Evolutionary conservation across 2,113 vertebrate species (phyloP).

Genomic region (Amia ocellicauda): DNA sequence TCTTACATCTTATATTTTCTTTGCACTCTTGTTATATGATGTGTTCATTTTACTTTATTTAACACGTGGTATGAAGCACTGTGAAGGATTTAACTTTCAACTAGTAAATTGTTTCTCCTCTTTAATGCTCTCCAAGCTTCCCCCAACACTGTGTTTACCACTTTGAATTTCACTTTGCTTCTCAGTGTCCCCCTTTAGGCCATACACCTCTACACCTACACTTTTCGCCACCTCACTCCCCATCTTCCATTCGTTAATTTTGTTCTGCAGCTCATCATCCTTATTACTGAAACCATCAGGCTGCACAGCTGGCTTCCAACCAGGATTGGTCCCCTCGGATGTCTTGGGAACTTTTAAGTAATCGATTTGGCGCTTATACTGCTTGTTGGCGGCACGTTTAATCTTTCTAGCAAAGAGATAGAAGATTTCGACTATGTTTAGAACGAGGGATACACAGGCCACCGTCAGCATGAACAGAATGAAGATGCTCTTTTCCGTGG

Average conservation of each 20-base stretch:
- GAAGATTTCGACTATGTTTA: constrained; percentile 65
- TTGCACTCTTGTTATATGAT: too few relatives aligned
- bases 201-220: too few relatives aligned
- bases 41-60: too few relatives aligned
- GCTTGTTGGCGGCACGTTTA: constrained; percentile 31
- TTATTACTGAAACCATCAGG: background rate
- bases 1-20: too few relatives aligned
- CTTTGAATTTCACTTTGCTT: too few relatives aligned
- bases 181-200: too few relatives aligned
- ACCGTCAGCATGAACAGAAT: constrained; percentile 78
- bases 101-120: constrained; percentile 54
- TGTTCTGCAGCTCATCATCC: constrained; percentile 50
- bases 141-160: constrained; percentile 43
- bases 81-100: constrained; percentile 24
- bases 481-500: constrained; percentile 79
- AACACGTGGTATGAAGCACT: too few relatives aligned
- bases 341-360: constrained; percentile 12
- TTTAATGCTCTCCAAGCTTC: constrained; percentile 54
- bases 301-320: constrained; percentile 27
- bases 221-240: too few relatives aligned
- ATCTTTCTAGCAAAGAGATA: constrained; percentile 59
- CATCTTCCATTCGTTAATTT: constrained; percentile 26
- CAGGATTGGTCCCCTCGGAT: constrained; percentile 28
- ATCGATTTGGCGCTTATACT: background rate
- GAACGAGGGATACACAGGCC: constrained; percentile 63